Base-by-base conservation (phyloP, 2,113 vertebrate species). In the Smithornis capensis region DNA sequence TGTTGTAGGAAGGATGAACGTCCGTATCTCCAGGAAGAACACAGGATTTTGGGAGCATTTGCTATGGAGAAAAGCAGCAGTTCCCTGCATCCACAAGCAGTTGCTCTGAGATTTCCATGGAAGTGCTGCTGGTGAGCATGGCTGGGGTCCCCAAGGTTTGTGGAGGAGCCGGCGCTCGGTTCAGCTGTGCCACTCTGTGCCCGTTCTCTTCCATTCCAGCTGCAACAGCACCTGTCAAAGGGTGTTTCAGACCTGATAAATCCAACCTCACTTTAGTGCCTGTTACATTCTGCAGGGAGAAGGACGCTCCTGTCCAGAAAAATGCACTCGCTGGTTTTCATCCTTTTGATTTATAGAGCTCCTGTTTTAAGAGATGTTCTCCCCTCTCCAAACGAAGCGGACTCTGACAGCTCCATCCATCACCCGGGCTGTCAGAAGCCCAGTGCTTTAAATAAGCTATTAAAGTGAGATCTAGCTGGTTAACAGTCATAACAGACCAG, bases 391-490 rank as follows among this genome's bases (percentile, higher is more conserved):
- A 80, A 89, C 28, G 53, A 74, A 97, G 94, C 69, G 1, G 63
- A 81, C 1, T 6, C 83, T 81, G 94, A 95, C 96, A 95, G 95
- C 96, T 97, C 79, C 93, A 97, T 96, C 82, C 65, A 92, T 97
- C 95, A 97, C 37, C 49, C 1, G 0, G 59, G 63, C 86, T 92
- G 94, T 95, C 96, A 95, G 82, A 55, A 55, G 75, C 76, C 68
- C 84, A 49, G 74, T 5, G 62, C 94, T 96, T 94, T 94, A 94
- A 97, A 94, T 73, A 94, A 97, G 94, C 95, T 70, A 93, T 96
- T 97, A 91, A 97, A 91, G 91, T 17, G 91, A 96, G 80, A 90
- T 91, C 91, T 94, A 89, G 91, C 92, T 95, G 92, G 94, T 97
- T 96, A 95, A 91, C 89, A 89, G 71, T 94, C 94, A 88, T 76